Conservation (phyloP, 2,113 vertebrate species). For the Ancistrus triradiatus region DNA sequence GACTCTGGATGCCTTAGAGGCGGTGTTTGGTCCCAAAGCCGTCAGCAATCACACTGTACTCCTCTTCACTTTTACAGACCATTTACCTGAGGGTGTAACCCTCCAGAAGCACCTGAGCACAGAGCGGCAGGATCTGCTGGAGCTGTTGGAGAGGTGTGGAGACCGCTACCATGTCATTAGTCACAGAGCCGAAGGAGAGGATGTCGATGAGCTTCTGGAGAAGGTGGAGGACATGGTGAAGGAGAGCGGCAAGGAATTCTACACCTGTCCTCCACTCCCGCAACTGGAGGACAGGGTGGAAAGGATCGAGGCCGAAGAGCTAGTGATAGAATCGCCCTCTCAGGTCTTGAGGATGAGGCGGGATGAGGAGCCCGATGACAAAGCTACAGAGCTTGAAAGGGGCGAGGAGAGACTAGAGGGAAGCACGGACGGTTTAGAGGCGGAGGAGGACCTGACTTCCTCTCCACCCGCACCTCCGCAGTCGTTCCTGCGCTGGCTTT, state of each 20-base stretch:
- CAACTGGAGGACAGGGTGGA: conserved; percentile 41
- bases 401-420: conserved; percentile 37
- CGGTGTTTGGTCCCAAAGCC: conserved; percentile 54
- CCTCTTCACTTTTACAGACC: conserved; percentile 66
- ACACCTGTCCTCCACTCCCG: conserved; percentile 57
- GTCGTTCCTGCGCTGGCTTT: conserved; percentile 51
- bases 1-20: conserved; percentile 54
- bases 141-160: conserved; percentile 58
- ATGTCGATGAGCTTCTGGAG: conserved; percentile 58
- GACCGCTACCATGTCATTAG: conserved; percentile 59
- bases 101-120: conserved; percentile 60
- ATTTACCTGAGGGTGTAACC: conserved; percentile 53
- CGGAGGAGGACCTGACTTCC: conserved; percentile 40
- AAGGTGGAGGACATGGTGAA: conserved; percentile 61
- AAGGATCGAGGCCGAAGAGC: conserved; percentile 37
- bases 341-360: conserved; percentile 42
- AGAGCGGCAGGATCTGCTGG: conserved; percentile 57
- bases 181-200: not conserved
- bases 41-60: conserved; percentile 54
- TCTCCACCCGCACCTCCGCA: conserved; percentile 29
- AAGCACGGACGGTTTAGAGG: conserved; percentile 22
- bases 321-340: not conserved
- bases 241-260: conserved; percentile 44
- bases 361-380: conserved; percentile 5
- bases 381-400: conserved; percentile 54